Evolutionary conservation across 2,113 vertebrate species (phyloP), one percentile per base, ranked within the genome.

Genomic region (Forbesichthys papilliferus): DNA sequence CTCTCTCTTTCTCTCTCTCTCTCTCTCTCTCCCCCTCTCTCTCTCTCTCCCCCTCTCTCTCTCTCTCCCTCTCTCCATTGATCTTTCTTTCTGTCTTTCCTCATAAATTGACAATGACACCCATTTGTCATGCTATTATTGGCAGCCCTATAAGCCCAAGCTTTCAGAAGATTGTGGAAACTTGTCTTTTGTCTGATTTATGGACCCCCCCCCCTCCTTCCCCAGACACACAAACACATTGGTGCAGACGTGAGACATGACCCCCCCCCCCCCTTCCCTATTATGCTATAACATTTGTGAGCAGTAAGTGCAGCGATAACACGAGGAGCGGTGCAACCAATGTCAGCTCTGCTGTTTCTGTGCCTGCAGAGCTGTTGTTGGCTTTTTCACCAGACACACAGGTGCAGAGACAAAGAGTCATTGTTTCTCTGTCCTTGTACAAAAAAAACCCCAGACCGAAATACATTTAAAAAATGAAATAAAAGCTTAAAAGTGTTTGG

Each of bases 301-400:
- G 75, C 74, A 71, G 53, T 42, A 42, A 71, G 85, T 74, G 72
- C 85, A 87, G 86, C 89, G 91, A 90, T 89, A 90, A 84, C 78
- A 87, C 64, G 67, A 87, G 82, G 81, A 83, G 74, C 81, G 87
- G 81, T 80, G 84, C 82, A 71, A 84, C 86, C 86, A 84, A 80
- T 81, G 82, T 59, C 74, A 87, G 79, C 87, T 86, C 73, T 83
- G 46, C 75, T 52, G 74, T 81, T 69, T 78, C 75, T 73, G 57
- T 62, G n/a, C 61, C 52, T 69, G 81, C 80, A 85, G 83, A 81
- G 68, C 87, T 87, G 81, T 90, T 60, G 0, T 57, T 56, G 73
- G 75, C 73, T 78, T 81, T 64, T 61, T 87, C 84, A 69, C 79
- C 68, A 75, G 52, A 81, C 77, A 75, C 83, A 82, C 87, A 86